Conservation (phyloP, 2,113 vertebrate species). For the Eleginops maclovinus region DNA sequence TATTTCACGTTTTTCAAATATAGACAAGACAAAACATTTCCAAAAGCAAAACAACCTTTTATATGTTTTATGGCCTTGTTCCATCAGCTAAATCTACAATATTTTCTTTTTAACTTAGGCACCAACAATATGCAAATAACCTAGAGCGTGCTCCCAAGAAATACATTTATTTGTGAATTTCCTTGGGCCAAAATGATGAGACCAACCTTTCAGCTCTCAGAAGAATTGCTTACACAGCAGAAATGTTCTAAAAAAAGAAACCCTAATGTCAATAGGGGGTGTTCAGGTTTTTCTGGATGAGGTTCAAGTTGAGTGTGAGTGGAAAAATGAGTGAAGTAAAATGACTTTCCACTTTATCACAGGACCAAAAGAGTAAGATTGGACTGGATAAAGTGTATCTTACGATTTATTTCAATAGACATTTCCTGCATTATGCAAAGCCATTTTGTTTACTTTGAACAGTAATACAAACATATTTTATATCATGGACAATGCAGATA, state of each 20-base stretch:
- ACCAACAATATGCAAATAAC: constrained; percentile 60
- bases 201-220: constrained; percentile 5
- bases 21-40: too few relatives aligned
- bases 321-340: constrained; percentile 26
- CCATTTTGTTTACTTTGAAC: background rate
- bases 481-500: background rate
- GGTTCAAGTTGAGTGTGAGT: background rate
- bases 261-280: background rate
- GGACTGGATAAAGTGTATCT: background rate
- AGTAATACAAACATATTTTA: background rate
- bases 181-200: constrained; percentile 11
- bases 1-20: background rate
- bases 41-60: constrained; percentile 6
- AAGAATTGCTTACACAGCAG: constrained; percentile 13
- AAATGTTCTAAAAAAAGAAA: constrained; percentile 14
- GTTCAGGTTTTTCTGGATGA: constrained; percentile 21
- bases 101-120: constrained; percentile 1
- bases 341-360: background rate
- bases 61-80: constrained; percentile 7
- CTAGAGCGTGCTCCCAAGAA: constrained; percentile 3
- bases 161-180: constrained; percentile 28
- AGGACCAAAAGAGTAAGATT: background rate
- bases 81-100: constrained; percentile 17
- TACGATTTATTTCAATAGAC: constrained; percentile 17
- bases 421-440: background rate